A percentile compares a stretch with the other conserved stretches of the same genome.
These are phyloP conservation scores for Platalea minor DNA, from an alignment of 2,797 vertebrate genomes.

Conservation along the genomic window DNA sequence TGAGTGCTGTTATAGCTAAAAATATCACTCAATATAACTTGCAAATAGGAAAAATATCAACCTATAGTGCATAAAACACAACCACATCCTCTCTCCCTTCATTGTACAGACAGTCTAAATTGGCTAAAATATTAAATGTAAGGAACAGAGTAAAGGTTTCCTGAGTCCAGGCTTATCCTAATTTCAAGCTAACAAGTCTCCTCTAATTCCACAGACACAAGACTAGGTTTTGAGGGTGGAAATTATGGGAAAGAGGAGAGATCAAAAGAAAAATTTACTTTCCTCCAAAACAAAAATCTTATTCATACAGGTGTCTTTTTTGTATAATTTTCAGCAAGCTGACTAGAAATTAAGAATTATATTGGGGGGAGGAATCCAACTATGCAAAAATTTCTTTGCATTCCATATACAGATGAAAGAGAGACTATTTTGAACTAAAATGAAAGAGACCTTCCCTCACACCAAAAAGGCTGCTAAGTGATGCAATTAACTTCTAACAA, in stretches of 20 bases:
- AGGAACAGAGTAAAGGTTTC: background rate
- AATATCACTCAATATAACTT: background rate
- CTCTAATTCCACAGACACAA: background rate
- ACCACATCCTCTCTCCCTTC: background rate
- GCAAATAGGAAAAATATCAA: background rate
- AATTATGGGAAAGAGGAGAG: background rate
- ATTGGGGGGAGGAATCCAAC: background rate
- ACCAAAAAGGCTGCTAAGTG: background rate
- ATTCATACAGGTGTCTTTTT: rapidly evolving
- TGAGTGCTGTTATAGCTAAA: background rate
- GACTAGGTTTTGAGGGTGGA: background rate
- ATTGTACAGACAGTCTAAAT: background rate
- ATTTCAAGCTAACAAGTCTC: background rate
- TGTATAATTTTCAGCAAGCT: background rate
- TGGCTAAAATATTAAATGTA: background rate
- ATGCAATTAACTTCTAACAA: background rate
- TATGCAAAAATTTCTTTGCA: background rate
- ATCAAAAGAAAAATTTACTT: background rate
- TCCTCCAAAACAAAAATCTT: background rate
- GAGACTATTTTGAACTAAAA: background rate
- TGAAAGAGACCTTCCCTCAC: background rate
- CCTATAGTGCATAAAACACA: background rate
- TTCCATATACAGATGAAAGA: background rate
- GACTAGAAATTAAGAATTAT: background rate
- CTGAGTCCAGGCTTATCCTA: background rate